Conservation (phyloP, 1,140 invertebrate species). For the Harpegnathos saltator region DNA sequence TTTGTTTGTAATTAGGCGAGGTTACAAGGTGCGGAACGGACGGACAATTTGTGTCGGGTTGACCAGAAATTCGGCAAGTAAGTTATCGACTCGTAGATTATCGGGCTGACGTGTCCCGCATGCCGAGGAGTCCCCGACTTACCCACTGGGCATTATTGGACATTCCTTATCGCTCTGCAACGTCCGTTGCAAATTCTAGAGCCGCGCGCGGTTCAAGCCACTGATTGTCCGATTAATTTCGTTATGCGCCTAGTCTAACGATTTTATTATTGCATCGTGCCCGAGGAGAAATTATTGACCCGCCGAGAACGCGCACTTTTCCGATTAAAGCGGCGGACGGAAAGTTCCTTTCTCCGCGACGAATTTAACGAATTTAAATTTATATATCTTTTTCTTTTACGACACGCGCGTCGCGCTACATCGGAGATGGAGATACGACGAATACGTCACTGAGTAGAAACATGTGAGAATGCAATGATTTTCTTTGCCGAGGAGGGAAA, state of each 20-base stretch:
- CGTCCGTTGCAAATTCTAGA: conserved; percentile 72
- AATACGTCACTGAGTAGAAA: background rate
- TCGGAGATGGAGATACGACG: background rate
- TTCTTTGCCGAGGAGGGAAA: background rate
- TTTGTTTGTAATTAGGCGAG: conserved; percentile 61
- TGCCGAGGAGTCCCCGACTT: conserved; percentile 64
- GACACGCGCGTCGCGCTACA: too few relatives aligned
- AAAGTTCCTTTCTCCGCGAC: background rate
- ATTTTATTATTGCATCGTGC: conserved; percentile 9
- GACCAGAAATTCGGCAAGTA: conserved; percentile 78
- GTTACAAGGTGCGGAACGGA: conserved; percentile 54
- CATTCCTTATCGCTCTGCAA: conserved; percentile 75
- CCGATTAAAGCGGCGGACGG: background rate
- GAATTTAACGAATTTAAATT: too few relatives aligned
- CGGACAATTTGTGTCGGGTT: conserved; percentile 46
- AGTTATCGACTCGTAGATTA: conserved; percentile 81
- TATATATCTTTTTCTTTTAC: too few relatives aligned
- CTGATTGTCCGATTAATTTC: conserved; percentile 54
- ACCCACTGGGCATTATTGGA: conserved; percentile 59
- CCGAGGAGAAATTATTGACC: conserved; percentile 3
- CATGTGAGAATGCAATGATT: background rate
- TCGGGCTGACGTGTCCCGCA: conserved; percentile 73
- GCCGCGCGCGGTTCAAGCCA: conserved; percentile 49
- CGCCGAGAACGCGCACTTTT: background rate
- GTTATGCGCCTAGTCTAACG: conserved; percentile 11